These are phyloP conservation scores for Amphimallon solstitiale DNA, from an alignment of 2,888 invertebrate species.

Conservation along the genomic window DNA sequence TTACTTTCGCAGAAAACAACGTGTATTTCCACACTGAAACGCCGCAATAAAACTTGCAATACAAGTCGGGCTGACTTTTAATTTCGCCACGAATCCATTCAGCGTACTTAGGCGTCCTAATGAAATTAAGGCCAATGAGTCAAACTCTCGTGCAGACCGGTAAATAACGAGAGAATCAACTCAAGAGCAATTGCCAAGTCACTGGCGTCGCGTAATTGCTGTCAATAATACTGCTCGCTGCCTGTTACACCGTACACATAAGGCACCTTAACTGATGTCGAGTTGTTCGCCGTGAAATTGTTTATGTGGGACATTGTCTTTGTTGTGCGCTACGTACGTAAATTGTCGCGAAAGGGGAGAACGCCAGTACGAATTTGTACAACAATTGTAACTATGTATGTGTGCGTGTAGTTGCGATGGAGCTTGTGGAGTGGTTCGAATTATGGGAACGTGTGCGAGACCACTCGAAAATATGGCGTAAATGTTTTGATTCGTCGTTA, in stretches of 20 bases:
- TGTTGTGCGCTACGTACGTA: background rate
- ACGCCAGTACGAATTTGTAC: conserved; percentile 49
- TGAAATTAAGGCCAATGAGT: conserved; percentile 44
- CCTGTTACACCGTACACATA: conserved; percentile 13
- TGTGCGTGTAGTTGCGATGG: conserved; percentile 40
- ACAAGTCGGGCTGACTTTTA: conserved; percentile 25
- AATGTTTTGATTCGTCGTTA: conserved; percentile 21
- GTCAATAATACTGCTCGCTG: conserved; percentile 46
- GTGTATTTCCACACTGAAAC: background rate
- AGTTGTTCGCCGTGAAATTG: conserved; percentile 47
- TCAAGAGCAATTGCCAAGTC: conserved; percentile 60
- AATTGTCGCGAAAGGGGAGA: conserved; percentile 5
- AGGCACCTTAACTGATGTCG: conserved; percentile 16
- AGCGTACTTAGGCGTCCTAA: conserved; percentile 22
- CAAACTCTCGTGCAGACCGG: conserved; percentile 55
- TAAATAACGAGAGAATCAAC: conserved; percentile 52
- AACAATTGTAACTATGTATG: conserved; percentile 50
- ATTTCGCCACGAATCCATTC: conserved; percentile 23
- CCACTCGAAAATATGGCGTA: conserved; percentile 55
- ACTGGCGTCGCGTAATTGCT: conserved; percentile 56
- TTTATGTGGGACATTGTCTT: conserved; percentile 31
- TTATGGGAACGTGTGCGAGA: conserved; percentile 47
- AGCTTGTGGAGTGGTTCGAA: conserved; percentile 32
- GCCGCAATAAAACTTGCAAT: conserved; percentile 12
- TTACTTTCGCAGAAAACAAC: conserved; percentile 15